Conservation (phyloP, 2,113 vertebrate species). For the Plectropomus leopardus region DNA sequence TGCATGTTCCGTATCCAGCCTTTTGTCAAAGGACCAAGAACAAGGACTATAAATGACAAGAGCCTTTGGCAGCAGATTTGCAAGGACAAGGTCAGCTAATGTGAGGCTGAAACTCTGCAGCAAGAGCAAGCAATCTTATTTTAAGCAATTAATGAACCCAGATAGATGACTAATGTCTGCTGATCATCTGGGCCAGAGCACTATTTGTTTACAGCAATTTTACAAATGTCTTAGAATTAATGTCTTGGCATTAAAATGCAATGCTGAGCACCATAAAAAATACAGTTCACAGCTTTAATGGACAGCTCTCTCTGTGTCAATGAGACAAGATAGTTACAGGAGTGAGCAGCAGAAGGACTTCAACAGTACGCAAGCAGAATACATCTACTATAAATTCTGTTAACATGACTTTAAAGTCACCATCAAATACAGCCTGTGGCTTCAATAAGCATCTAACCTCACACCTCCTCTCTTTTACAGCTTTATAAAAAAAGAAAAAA, state of each 20-base stretch:
- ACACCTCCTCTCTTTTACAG: neutral
- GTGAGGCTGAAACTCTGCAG: constrained; percentile 10
- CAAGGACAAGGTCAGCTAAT: constrained; percentile 24
- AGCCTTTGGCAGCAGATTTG: constrained; percentile 13
- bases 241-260: constrained; percentile 22
- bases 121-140: neutral
- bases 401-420: neutral
- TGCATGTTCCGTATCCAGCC: neutral
- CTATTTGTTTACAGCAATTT: constrained; percentile 24
- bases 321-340: neutral
- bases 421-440: neutral
- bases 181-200: neutral
- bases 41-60: constrained; percentile 6
- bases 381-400: neutral
- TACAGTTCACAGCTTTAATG: neutral
- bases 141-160: neutral
- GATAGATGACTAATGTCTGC: neutral
- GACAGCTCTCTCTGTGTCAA: neutral
- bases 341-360: neutral
- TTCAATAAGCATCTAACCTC: neutral
- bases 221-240: constrained; percentile 21
- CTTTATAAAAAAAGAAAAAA: neutral
- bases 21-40: constrained; percentile 1
- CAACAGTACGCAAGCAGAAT: neutral
- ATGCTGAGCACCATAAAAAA: neutral